Percentiles rank a stretch among this genome's conserved stretches.
phyloP scores from a whole-genome alignment of 2,888 invertebrate genomes.

The Rhodophaea formosa region DNA sequence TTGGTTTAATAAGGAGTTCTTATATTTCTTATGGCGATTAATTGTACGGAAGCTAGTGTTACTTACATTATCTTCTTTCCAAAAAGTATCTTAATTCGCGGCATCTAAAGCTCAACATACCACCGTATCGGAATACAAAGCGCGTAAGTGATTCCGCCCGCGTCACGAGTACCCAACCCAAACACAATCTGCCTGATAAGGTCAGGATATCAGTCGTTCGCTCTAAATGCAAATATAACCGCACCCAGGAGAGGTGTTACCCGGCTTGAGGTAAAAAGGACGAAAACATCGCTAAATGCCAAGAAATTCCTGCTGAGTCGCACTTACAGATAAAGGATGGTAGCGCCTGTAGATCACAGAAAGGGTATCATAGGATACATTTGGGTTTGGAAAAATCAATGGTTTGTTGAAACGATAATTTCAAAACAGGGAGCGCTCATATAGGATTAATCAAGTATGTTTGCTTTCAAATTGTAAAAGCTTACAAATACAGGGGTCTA shows the following conservation, averaged over 20 bases:
- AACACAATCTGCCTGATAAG: conserved; percentile 76
- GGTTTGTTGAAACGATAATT: no score
- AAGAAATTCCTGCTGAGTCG: conserved; percentile 72
- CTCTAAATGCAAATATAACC: conserved; percentile 80
- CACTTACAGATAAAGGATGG: conserved; percentile 72
- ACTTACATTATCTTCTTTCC: not conserved
- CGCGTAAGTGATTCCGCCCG: conserved; percentile 17
- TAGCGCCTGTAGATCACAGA: conserved; percentile 42
- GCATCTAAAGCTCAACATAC: not conserved
- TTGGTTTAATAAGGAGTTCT: no score
- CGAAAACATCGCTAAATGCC: conserved; percentile 73
- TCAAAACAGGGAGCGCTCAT: no score
- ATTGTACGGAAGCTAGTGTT: no score
- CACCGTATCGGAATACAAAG: not conserved
- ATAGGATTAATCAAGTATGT: no score
- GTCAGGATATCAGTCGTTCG: conserved; percentile 77
- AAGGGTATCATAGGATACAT: not conserved
- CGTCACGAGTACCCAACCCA: conserved; percentile 13
- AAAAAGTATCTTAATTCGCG: not conserved
- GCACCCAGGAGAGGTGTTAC: conserved; percentile 76
- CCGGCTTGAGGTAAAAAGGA: conserved; percentile 62
- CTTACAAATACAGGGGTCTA: no score
- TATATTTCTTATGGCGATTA: no score
- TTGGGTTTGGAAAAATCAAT: no score
- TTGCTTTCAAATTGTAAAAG: no score